These are phyloP conservation scores for Oreamnos americanus DNA, from an alignment of 2,113 vertebrate genomes.

Conservation along the genomic window DNA sequence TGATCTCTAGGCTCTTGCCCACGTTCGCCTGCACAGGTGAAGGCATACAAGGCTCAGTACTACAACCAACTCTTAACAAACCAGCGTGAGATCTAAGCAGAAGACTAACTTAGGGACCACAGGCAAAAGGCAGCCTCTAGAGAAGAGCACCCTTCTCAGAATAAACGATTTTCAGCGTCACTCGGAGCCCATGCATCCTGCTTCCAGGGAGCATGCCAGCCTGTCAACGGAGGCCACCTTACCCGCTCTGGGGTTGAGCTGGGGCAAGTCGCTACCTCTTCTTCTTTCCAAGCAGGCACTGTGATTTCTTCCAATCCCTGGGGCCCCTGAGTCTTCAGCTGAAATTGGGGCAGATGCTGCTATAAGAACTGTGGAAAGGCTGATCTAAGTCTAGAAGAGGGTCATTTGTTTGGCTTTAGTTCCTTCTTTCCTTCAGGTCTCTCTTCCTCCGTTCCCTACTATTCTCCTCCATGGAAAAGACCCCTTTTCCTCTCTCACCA, in stretches of 20 bases:
- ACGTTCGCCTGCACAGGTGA: background rate
- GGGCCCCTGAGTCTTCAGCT: slow-evolving; percentile 54
- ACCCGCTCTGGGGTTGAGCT: slow-evolving; percentile 67
- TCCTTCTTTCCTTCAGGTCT: background rate
- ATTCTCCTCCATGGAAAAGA: background rate
- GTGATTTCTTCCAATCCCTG: slow-evolving; percentile 61
- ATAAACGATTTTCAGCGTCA: background rate
- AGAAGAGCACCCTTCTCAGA: background rate
- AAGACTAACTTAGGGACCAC: background rate
- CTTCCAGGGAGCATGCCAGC: background rate
- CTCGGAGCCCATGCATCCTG: background rate
- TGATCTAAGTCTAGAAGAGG: slow-evolving; percentile 38
- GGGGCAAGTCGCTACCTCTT: slow-evolving; percentile 53
- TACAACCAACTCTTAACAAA: slow-evolving; percentile 16
- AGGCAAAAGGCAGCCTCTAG: background rate
- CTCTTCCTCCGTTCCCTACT: background rate
- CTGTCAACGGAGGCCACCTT: slow-evolving; percentile 58
- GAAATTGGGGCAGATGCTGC: slow-evolving; percentile 57
- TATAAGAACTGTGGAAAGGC: slow-evolving; percentile 4
- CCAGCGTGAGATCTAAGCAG: background rate
- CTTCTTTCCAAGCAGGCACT: slow-evolving; percentile 58
- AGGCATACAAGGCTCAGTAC: background rate
- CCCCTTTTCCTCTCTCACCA: background rate
- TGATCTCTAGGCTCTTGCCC: background rate
- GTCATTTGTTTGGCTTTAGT: background rate